Evolutionary conservation across 2,113 vertebrate genomes (phyloP), one percentile per base, ranked within the genome.

Genomic region (Ailuropoda melanoleuca): DNA sequence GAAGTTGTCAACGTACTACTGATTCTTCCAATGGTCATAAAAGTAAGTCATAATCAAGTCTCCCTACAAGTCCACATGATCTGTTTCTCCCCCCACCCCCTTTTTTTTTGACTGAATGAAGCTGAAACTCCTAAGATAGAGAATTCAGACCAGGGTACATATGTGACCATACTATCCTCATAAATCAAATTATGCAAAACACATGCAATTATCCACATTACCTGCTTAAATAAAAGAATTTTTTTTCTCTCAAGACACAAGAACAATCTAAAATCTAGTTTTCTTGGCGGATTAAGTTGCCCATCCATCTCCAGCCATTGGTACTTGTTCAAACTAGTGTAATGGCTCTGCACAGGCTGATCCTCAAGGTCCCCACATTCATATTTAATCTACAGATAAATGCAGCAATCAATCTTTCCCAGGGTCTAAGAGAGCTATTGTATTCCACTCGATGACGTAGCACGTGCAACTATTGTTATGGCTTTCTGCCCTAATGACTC

Each of bases 301-400:
- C 74, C 96, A 98, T 87, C 93, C 92, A 97, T 97, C 97, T 98
- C 97, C 60, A 88, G 53, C 23, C 94, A 86, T 96, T 96, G 97
- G 74, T 96, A 60, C 62, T 88, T 88, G 77, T 93, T 98, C 97
- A 96, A 86, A 58, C 75, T 96, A 72, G 95, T 92, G 92, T 96
- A 98, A 95, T 97, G 58, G 93, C 56, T 93, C 78, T 96, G 72
- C 55, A 96, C 93, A 64, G 55, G 24, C 91, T 92, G 86, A 94
- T 93, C 62, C 80, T 75, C 97, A 13, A 19, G 66, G 80, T 98
- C 53, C 68, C 66, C 75, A 94, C 92, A 97, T 98, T 96, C 62
- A 89, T 96, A 95, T 85, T 98, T 97, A 94, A 97, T 96, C 93
- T 97, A 88, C 87, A 92, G 96, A 95, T 98, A 98, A 98, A 78